Conservation (phyloP, 2,888 invertebrate species). For the Cecidostiba fungosa region DNA sequence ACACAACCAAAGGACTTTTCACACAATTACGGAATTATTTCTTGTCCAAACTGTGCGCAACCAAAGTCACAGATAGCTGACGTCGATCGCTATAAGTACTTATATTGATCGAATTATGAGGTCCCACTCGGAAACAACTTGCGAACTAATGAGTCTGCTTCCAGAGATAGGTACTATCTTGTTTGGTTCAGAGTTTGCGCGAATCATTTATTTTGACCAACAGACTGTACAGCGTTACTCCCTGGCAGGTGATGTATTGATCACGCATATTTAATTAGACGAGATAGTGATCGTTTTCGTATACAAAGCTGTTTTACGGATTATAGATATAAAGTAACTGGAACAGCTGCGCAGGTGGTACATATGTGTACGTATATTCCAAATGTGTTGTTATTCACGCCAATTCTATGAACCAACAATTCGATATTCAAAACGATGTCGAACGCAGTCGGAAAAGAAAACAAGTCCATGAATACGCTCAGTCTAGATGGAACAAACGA, state of each 20-base stretch:
- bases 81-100: not conserved
- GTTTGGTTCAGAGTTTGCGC: not conserved
- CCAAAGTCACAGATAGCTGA: too few species aligned
- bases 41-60: too few species aligned
- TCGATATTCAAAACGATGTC: not conserved
- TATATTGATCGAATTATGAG: constrained; percentile 17
- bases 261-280: not conserved
- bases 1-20: too few species aligned
- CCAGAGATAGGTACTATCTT: not conserved
- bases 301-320: not conserved
- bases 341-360: not conserved
- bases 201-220: not conserved
- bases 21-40: too few species aligned
- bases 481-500: not conserved
- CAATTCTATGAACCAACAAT: not conserved
- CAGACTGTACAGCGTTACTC: not conserved
- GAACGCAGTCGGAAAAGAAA: not conserved
- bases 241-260: not conserved
- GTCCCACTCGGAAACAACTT: constrained; percentile 11
- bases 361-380: not conserved
- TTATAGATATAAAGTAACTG: not conserved
- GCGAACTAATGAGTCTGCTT: not conserved
- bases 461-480: not conserved
- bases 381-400: too few species aligned
- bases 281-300: not conserved